Base-by-base conservation (phyloP, 2,797 vertebrate species). In the Novumbra hubbsi region DNA sequence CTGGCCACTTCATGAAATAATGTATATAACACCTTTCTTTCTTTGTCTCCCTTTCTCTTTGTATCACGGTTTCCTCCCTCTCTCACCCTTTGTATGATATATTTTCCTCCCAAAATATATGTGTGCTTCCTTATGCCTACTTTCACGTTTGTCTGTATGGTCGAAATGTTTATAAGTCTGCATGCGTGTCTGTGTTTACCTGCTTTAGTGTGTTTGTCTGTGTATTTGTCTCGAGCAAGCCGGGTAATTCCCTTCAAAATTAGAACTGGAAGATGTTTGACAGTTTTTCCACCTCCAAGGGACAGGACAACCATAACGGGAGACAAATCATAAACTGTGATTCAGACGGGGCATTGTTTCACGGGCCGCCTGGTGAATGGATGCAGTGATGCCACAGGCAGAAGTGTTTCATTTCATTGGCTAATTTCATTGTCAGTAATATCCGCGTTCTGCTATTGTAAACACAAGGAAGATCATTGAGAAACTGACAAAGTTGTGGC, bases 161-260 rank as follows among this genome's bases (percentile, higher is more conserved):
- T 28, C 34, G 28, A 24, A 24, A 24, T 17, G 15, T 28, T 17
- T 52, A 6, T 3, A 52, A 2, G 50, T 52, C 7, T n/a, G 1
- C 19, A 52, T 38, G 30, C 6, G 2, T 65, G 16, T 65, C 6
- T 66, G 64, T 38, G 4, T 38, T 15, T 66, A 30, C n/a, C 30
- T 38, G 64, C n/a, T 7, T 17, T 16, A 12, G 19, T n/a, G 65
- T 67, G 34, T 67, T 32, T 67, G 32, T 67, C 19, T n/a, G 32
- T 12, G 8, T 11, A 57, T 34, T 4, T 66, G 30, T 9, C 30
- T 32, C 9, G 12, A 63, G 6, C 1, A 64, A 30, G 28, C 7
- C 5, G 16, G 80, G 79, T 76, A 89, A 87, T 86, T 80, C 79
- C 83, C 87, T 82, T 78, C 62, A 73, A 78, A 76, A 78, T 75